Base-by-base conservation (phyloP, 2,888 invertebrate species). In the Geophilus truncorum region DNA sequence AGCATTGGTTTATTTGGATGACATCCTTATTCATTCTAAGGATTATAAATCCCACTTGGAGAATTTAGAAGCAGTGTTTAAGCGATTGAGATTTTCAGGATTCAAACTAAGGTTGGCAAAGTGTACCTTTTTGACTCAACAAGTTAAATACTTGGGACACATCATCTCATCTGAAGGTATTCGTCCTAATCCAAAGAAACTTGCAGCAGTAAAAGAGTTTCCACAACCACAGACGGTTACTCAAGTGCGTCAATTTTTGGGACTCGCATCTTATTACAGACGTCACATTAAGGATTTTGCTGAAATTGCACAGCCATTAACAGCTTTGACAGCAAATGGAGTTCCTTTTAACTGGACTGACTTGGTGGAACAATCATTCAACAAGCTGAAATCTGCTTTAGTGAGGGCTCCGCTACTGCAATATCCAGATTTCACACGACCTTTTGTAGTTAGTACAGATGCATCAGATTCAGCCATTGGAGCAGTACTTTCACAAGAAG, bases 1-100 rank as follows among this genome's bases (percentile, higher is more conserved):
- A n/a, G 62, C 70, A 28, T 36, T 80, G n/a, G 80, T 80, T 7
- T 80, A 80, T 18, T 21, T 80, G 36, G 80, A 80, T 70, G 70
- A 80, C 34, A 80, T 80, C 2, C n/a, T n/a, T n/a, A 62, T 80
- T 21, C 30, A 6, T 10, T 79, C 62, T 30, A 30, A 28, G 23
- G 70, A 77, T 23, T 76, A 7, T 25, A 12, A 76, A 7, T n/a
- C 25, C 36, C 77, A 34, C 25, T 18, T 77, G 21, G 5, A 77
- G 21, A 32, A 23, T 7, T 75, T 80, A 0, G n/a, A 23, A 3
- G 0, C 18, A 10, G 23, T 81, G 1, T 75, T 80, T 51, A 25
- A 78, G 10, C 0, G 57, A 15, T 62, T 57, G 3, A 28, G 3
- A 7, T 0, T 9, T 0, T n/a, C 18, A 9, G 34, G 78, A 12